phyloP scores from a whole-genome alignment of 2,113 vertebrate genomes.

The Pelodiscus sinensis region DNA sequence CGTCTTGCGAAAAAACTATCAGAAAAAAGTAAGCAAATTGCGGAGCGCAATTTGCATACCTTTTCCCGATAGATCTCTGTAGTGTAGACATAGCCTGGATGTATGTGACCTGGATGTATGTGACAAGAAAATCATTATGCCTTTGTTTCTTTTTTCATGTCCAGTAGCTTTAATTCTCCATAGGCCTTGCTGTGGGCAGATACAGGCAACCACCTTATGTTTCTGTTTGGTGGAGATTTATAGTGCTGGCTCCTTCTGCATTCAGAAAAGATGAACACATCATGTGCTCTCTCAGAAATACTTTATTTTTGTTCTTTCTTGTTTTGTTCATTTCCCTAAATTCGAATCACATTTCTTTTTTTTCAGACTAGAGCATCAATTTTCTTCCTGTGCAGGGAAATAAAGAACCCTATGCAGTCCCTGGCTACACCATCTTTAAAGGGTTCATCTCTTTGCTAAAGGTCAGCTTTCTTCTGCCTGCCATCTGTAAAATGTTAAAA shows the following conservation, averaged over 20 bases:
- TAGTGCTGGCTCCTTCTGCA: neutral
- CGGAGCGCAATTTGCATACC: too few species aligned
- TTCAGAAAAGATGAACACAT: neutral
- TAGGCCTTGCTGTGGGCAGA: neutral
- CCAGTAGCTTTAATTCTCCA: neutral
- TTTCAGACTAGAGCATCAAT: neutral
- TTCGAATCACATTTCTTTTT: neutral
- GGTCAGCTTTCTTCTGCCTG: neutral
- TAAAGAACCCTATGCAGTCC: neutral
- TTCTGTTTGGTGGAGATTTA: neutral
- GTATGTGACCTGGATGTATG: neutral
- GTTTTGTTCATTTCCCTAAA: neutral
- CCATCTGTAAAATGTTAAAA: neutral
- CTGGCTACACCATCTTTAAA: neutral
- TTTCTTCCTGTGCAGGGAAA: neutral
- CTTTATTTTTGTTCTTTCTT: neutral
- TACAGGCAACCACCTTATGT: neutral
- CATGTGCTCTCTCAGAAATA: neutral
- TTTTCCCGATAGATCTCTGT: too few species aligned
- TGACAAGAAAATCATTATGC: neutral
- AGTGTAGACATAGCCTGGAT: too few species aligned
- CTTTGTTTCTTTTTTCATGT: neutral
- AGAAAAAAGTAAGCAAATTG: too few species aligned
- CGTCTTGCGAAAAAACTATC: too few species aligned
- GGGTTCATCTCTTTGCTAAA: slow-evolving; percentile 6